phyloP scores from a whole-genome alignment of 2,113 vertebrate genomes.

The Nerophis ophidion region DNA sequence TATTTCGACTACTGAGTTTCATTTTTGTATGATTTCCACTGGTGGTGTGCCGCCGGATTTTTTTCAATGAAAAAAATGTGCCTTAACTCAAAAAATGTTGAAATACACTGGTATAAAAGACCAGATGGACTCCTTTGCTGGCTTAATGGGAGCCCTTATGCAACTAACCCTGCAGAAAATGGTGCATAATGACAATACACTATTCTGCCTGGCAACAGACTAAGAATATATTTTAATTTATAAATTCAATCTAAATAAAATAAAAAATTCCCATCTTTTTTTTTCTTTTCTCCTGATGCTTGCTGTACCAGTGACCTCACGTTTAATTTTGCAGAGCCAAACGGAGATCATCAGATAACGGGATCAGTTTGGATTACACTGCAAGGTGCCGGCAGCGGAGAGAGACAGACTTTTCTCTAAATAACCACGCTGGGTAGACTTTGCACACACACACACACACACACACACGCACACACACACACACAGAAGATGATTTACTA shows the following conservation, averaged over 20 bases:
- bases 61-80: too few species aligned
- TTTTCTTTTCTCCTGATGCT: background rate
- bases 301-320: background rate
- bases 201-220: background rate
- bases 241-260: background rate
- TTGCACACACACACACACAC: background rate
- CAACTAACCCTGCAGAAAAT: background rate
- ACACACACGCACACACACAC: too few species aligned
- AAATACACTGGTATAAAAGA: too few species aligned
- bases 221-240: background rate
- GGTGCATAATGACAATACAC: background rate
- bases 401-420: background rate
- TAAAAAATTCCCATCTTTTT: background rate
- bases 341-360: conserved; percentile 1
- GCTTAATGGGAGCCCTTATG: too few species aligned
- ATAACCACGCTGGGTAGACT: background rate
- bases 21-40: too few species aligned
- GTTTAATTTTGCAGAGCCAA: background rate
- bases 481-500: too few species aligned
- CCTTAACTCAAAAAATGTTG: too few species aligned
- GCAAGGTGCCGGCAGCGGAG: background rate
- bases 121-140: too few species aligned
- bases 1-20: too few species aligned
- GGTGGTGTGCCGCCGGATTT: too few species aligned
- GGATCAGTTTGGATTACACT: conserved; percentile 2